A percentile compares a stretch with the other conserved stretches of the same genome.
These are phyloP conservation scores for Aporophyla lueneburgensis DNA, from an alignment of 2,888 invertebrate genomes.

Conservation along the genomic window DNA sequence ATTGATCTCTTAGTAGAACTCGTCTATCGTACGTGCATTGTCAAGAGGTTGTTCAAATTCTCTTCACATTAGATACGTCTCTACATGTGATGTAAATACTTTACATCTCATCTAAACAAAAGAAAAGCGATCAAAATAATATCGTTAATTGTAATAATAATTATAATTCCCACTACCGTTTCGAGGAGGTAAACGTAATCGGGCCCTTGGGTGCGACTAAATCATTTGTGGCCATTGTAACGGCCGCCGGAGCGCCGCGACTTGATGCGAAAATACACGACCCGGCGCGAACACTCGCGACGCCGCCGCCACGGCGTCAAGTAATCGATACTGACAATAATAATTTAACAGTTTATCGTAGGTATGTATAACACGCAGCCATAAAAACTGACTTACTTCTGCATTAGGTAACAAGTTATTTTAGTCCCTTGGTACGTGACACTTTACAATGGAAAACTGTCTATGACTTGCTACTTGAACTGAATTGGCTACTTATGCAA, in stretches of 20 bases:
- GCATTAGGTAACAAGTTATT: background rate
- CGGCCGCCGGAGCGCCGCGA: background rate
- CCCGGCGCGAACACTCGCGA: background rate
- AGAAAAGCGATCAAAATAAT: conserved; percentile 17
- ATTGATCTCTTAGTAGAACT: background rate
- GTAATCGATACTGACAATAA: conserved; percentile 55
- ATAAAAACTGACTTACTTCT: background rate
- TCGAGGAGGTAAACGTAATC: conserved; percentile 74
- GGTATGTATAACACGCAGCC: background rate
- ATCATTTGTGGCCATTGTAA: conserved; percentile 78
- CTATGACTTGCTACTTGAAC: background rate
- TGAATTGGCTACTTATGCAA: background rate
- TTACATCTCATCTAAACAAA: background rate
- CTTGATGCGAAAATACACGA: conserved; percentile 1
- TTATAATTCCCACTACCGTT: conserved; percentile 36
- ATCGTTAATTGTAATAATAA: conserved; percentile 17
- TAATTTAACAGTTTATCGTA: conserved; percentile 11
- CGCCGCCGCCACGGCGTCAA: conserved; percentile 76
- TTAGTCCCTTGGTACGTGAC: background rate
- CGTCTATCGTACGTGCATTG: background rate
- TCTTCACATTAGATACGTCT: background rate
- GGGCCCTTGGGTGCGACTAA: conserved; percentile 80
- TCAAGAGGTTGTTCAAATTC: background rate
- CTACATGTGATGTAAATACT: too few relatives aligned
- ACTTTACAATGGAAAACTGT: background rate